Evolutionary conservation across 2,797 vertebrate genomes (phyloP).

Genomic region (Dermochelys coriacea): DNA sequence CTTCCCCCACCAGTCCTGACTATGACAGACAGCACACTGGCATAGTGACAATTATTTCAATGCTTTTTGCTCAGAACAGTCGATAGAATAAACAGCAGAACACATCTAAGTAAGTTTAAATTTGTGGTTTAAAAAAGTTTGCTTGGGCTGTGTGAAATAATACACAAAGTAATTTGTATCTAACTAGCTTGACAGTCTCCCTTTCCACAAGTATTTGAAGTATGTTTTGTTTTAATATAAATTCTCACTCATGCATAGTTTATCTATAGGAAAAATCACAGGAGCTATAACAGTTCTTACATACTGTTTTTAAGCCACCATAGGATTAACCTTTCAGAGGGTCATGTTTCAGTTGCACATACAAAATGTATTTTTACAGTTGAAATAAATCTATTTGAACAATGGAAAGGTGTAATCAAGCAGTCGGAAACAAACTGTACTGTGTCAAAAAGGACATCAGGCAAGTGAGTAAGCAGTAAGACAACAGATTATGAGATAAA

Average conservation of each 20-base stretch:
- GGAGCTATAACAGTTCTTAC: not conserved
- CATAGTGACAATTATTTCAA: not conserved
- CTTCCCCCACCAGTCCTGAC: not conserved
- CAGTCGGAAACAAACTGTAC: slow-evolving; percentile 5
- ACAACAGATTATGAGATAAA: not conserved
- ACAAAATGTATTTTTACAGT: slow-evolving; percentile 12
- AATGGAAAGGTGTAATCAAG: slow-evolving; percentile 2
- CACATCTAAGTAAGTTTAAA: not conserved
- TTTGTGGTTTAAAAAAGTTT: not conserved
- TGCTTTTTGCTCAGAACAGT: not conserved
- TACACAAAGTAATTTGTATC: not conserved
- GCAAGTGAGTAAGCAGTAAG: slow-evolving; percentile 22
- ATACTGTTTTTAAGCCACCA: slow-evolving; percentile 8
- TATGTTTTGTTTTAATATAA: slow-evolving; percentile 13
- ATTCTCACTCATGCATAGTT: not conserved
- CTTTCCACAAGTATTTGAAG: slow-evolving; percentile 32
- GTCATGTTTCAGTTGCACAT: slow-evolving; percentile 14
- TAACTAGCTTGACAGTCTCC: not conserved
- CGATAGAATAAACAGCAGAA: not conserved
- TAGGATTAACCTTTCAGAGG: not conserved
- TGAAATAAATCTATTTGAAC: slow-evolving; percentile 6
- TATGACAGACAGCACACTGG: not conserved
- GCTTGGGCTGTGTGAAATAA: not conserved
- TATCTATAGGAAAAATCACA: not conserved
- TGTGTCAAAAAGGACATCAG: slow-evolving; percentile 19